phyloP scores from a whole-genome alignment of 2,888 invertebrate genomes.

The Nycteola revayana region DNA sequence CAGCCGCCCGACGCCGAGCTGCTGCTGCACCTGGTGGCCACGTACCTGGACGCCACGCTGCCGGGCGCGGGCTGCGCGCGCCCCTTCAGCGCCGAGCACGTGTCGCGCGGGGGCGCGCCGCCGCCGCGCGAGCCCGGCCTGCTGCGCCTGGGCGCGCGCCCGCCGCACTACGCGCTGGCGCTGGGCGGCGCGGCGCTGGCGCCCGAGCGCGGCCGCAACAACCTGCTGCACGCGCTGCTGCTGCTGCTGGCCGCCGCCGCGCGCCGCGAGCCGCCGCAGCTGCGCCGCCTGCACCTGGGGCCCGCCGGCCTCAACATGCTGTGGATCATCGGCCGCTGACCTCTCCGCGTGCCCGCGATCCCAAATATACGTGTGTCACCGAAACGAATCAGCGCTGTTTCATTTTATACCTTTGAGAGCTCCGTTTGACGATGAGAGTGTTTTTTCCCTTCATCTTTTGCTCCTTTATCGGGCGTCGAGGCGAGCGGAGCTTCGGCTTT shows the following conservation, averaged over 20 bases:
- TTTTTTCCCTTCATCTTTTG: too few species aligned
- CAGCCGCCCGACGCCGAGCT: constrained; percentile 57
- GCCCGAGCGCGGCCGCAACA: constrained; percentile 89
- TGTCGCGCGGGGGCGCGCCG: constrained; percentile 48
- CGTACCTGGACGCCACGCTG: constrained; percentile 7
- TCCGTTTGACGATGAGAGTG: too few species aligned
- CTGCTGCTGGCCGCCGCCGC: constrained; percentile 89
- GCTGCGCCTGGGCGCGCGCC: constrained; percentile 23
- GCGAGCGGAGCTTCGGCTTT: too few species aligned
- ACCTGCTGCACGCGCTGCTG: constrained; percentile 92
- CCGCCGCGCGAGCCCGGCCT: constrained; percentile 3
- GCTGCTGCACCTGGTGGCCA: constrained; percentile 79
- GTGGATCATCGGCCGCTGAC: constrained; percentile 86
- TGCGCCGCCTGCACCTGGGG: constrained; percentile 59
- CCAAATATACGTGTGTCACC: constrained; percentile 91
- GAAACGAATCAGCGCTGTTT: too few species aligned
- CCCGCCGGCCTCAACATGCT: constrained; percentile 87
- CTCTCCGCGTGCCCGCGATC: background rate
- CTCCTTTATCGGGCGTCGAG: too few species aligned
- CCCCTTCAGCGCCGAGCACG: constrained; percentile 61
- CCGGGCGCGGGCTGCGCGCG: constrained; percentile 10
- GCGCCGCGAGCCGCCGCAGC: constrained; percentile 83
- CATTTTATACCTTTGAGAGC: too few species aligned
- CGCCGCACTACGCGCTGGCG: constrained; percentile 30
- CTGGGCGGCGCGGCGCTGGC: constrained; percentile 89